phyloP scores from a whole-genome alignment of 2,888 invertebrate species.

The Elgonia sp. region DNA sequence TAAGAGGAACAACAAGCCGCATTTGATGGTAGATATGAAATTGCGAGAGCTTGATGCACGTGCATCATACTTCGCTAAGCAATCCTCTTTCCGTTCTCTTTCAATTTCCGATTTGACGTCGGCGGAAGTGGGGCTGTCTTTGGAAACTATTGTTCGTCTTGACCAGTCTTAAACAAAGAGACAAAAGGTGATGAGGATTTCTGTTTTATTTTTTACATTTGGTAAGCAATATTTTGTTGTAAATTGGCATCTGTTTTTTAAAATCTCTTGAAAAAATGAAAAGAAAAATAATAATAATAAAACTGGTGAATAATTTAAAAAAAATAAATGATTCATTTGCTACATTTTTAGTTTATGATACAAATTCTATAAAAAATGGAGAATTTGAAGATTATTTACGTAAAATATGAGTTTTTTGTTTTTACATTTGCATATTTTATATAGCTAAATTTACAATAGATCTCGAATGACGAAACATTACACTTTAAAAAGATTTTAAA shows the following conservation, averaged over 20 bases:
- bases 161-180: conserved; percentile 35
- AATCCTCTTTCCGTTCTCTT: conserved; percentile 38
- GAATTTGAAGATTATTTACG: not conserved
- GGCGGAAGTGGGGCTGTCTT: conserved; percentile 3
- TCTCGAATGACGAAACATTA: not conserved
- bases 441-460: not conserved
- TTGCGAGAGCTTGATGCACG: conserved; percentile 41
- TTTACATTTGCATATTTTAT: not conserved
- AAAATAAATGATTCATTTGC: too few species aligned
- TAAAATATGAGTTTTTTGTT: not conserved
- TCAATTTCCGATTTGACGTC: conserved; percentile 39
- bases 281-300: too few species aligned
- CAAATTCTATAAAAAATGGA: not conserved
- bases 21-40: conserved; percentile 47
- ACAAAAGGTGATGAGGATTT: conserved; percentile 21
- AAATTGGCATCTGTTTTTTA: too few species aligned
- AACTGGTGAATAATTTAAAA: too few species aligned
- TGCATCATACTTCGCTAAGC: conserved; percentile 43
- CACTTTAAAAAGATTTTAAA: not conserved
- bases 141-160: conserved; percentile 37
- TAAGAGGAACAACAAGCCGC: conserved; percentile 28
- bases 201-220: too few species aligned
- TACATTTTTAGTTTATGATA: too few species aligned
- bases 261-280: too few species aligned
- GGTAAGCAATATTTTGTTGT: too few species aligned